Evolutionary conservation across 2,113 vertebrate species (phyloP).

Genomic region (Bambusicola thoracicus): DNA sequence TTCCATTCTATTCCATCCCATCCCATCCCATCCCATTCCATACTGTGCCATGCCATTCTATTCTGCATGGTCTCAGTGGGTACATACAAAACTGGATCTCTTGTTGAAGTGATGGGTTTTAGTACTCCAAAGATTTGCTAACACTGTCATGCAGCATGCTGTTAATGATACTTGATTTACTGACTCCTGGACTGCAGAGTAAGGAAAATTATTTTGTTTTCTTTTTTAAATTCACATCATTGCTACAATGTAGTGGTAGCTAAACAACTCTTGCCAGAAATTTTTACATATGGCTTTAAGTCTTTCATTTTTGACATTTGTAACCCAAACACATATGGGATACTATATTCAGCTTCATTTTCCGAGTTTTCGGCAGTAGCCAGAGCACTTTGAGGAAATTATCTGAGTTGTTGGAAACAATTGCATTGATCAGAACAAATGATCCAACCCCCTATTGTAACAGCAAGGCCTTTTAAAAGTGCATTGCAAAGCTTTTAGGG

Average conservation of each 20-base stretch:
- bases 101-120: background rate
- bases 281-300: background rate
- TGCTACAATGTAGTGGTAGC: background rate
- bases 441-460: background rate
- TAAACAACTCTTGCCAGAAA: background rate
- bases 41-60: background rate
- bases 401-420: background rate
- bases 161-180: background rate
- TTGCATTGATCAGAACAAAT: conserved; percentile 1
- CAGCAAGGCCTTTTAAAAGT: background rate
- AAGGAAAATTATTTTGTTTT: background rate
- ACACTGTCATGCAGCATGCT: background rate
- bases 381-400: background rate
- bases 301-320: background rate
- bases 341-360: background rate
- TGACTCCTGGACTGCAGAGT: background rate
- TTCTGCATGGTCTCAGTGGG: background rate
- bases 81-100: background rate
- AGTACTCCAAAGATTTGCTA: background rate
- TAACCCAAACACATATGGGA: background rate
- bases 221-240: background rate
- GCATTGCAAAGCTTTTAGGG: background rate
- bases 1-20: no score
- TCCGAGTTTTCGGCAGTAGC: background rate
- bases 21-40: background rate